Evolutionary conservation across 1,140 invertebrate genomes (phyloP), one percentile per base, ranked within the genome.

Genomic region (Pogonomyrmex barbatus): DNA sequence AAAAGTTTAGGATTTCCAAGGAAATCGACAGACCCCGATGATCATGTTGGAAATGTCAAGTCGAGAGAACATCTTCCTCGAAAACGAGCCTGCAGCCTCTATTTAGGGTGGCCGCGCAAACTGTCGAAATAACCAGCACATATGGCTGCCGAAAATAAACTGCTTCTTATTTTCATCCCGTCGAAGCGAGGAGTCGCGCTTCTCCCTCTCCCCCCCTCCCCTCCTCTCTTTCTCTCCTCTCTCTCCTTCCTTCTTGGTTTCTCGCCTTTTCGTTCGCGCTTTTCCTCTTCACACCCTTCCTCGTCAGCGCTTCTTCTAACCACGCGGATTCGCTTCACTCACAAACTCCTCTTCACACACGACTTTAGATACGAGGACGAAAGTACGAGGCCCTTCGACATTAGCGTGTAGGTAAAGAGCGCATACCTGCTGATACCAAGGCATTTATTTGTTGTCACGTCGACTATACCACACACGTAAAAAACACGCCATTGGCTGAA

Each of bases 121-220:
- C 89, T 88, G 91, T 94, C 92, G 94, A 95, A 95, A 95, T 94
- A 95, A 94, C 93, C 91, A 89, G 92, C 94, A 92, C 94, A 95
- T 94, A 94, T 95, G 94, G 93, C 90, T 85, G 92, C 92, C 93
- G 86, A 94, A 95, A 95, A 95, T 95, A 95, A 94, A 94, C 94
- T 91, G 81, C 92, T 93, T 89, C 94, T 94, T 94, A 94, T 94
- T 94, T 91, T 90, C 93, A 92, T 94, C 91, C 89, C 93, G 91
- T 93, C 90, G 90, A 90, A 92, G 70, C 79, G 81, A 86, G 88
- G 86, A 86, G 24, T 89, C 86, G 85, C 70, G 68, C 81, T 70
- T 81, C 67, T 39, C 50, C 54, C 33, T 36, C 45, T 50, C 67
- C 45, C 24, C 82, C 33, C 4, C 39, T n/a, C 17, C 42, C 24